These are phyloP conservation scores for Sebastes oblongus DNA, from an alignment of 2,797 vertebrate genomes.

Conservation along the genomic window DNA sequence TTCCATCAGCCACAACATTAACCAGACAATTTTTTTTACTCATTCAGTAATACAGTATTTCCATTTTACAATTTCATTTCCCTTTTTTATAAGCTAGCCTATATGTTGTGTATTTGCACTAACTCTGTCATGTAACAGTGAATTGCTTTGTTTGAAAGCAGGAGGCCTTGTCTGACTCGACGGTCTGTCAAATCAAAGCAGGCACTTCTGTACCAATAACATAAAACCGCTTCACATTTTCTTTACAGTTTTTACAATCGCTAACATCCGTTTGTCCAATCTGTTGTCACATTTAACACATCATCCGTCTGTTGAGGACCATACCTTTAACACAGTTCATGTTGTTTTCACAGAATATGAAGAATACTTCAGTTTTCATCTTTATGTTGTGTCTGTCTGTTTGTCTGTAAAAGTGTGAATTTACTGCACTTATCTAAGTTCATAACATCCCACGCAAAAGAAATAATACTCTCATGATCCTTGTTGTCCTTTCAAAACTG, in stretches of 20 bases:
- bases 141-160: neutral
- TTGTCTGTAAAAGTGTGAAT: too few relatives aligned
- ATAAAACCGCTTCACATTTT: neutral
- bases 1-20: neutral
- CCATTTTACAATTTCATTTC: neutral
- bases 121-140: neutral
- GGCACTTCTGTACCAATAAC: neutral
- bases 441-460: neutral
- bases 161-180: neutral
- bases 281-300: too few relatives aligned
- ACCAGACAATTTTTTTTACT: neutral
- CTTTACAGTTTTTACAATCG: neutral
- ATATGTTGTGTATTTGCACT: neutral
- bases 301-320: too few relatives aligned
- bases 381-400: neutral
- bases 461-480: neutral
- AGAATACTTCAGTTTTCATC: neutral
- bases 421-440: too few relatives aligned
- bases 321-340: too few relatives aligned
- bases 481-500: neutral
- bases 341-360: too few relatives aligned
- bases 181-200: neutral
- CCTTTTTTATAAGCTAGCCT: neutral
- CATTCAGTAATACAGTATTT: neutral
- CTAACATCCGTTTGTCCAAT: too few relatives aligned